These are phyloP conservation scores for Cataglyphis altisquamis DNA, from an alignment of 2,888 invertebrate species.

Conservation along the genomic window DNA sequence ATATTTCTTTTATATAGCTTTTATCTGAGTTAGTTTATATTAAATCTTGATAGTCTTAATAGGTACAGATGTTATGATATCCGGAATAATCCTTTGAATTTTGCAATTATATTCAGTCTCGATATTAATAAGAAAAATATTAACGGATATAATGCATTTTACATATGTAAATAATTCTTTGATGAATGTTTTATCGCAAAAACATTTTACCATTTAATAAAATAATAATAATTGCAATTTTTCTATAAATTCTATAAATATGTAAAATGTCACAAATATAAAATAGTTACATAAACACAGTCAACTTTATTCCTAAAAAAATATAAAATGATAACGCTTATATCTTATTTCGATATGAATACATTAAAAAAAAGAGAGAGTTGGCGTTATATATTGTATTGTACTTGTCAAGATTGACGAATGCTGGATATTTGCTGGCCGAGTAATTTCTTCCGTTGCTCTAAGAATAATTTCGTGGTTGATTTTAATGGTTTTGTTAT, in stretches of 20 bases:
- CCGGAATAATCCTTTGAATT: neutral
- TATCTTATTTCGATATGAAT: neutral
- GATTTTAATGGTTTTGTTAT: slow-evolving; percentile 8
- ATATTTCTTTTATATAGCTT: neutral
- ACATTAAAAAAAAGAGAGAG: neutral
- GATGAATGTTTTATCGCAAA: neutral
- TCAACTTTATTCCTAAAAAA: neutral
- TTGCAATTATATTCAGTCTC: neutral
- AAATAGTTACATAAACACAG: neutral
- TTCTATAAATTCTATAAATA: neutral
- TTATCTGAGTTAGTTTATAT: neutral
- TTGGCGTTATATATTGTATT: neutral
- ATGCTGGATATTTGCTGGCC: neutral
- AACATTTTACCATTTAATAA: neutral
- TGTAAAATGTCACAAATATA: neutral
- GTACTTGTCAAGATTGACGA: neutral
- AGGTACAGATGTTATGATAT: neutral
- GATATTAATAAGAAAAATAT: neutral
- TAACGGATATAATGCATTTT: neutral
- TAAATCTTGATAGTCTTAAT: neutral
- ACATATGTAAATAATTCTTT: neutral
- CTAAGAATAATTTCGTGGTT: slow-evolving; percentile 7
- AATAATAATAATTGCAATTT: neutral
- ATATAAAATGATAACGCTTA: neutral
- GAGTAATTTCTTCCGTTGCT: neutral